Evolutionary conservation across 30 jellyfish, hydroid and myxozoan species (phyloP).

Genomic region (Sanderia malayensis): DNA sequence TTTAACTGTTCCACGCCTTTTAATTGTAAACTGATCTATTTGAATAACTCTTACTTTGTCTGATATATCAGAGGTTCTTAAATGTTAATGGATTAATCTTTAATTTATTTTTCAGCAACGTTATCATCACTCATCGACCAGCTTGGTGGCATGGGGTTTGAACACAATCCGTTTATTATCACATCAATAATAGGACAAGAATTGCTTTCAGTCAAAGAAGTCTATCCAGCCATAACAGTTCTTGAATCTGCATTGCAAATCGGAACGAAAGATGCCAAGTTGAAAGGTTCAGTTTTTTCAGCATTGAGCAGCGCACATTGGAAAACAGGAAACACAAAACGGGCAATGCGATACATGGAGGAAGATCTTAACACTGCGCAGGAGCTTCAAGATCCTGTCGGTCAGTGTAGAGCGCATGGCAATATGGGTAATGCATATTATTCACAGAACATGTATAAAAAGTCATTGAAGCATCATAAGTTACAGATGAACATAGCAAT

Average conservation of each 20-base stretch:
- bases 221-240: constrained; percentile 79
- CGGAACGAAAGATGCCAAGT: constrained; percentile 74
- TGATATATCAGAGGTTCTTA: too few relatives aligned
- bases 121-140: constrained; percentile 85
- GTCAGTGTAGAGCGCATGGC: constrained; percentile 95
- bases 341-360: constrained; percentile 89
- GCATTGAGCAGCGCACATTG: constrained; percentile 93
- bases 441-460: constrained; percentile 70
- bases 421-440: constrained; percentile 87
- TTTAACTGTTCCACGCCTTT: too few relatives aligned
- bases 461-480: constrained; percentile 80
- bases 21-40: too few relatives aligned
- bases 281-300: constrained; percentile 83
- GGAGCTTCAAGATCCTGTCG: constrained; percentile 63
- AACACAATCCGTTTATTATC: constrained; percentile 73
- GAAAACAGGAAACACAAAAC: constrained; percentile 77
- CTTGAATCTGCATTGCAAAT: constrained; percentile 88
- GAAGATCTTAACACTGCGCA: constrained; percentile 83
- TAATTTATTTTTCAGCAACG: constrained; percentile 78
- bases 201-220: constrained; percentile 69
- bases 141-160: constrained; percentile 71
- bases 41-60: too few relatives aligned
- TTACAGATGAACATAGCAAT: constrained; percentile 72
- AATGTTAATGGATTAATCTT: too few relatives aligned
- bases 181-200: constrained; percentile 97